Conservation (phyloP, 2,113 vertebrate genomes). For the Galemys pyrenaicus region DNA sequence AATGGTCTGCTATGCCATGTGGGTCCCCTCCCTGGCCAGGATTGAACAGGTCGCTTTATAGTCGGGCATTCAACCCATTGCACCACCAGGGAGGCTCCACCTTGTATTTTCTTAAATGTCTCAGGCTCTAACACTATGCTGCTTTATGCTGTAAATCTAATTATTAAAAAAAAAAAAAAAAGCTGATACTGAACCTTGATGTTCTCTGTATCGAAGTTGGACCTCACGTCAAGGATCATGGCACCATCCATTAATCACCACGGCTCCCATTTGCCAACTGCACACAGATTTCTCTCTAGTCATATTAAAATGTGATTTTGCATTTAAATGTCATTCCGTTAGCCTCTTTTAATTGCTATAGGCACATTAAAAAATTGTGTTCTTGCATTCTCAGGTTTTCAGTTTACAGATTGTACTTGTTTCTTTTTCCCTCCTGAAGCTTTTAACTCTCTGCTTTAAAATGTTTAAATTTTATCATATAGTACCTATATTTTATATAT, state of each 20-base stretch:
- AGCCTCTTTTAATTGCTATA: constrained; percentile 74
- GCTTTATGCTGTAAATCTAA: constrained; percentile 75
- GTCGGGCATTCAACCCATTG: too few relatives aligned
- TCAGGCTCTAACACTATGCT: not conserved
- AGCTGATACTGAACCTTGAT: constrained; percentile 67
- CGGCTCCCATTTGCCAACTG: constrained; percentile 51
- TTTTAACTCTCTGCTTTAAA: not conserved
- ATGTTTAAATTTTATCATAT: not conserved
- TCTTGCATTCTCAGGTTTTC: constrained; percentile 61
- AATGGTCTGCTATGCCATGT: too few relatives aligned
- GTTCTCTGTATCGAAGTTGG: constrained; percentile 49
- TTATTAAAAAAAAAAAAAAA: constrained; percentile 65
- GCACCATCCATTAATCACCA: constrained; percentile 71
- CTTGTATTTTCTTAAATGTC: constrained; percentile 20
- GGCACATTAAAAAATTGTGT: constrained; percentile 65
- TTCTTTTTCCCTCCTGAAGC: constrained; percentile 3
- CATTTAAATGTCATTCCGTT: constrained; percentile 69
- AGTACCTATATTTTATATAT: not conserved
- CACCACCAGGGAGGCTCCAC: too few relatives aligned
- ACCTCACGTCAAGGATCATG: constrained; percentile 68
- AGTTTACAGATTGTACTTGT: not conserved
- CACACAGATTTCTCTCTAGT: constrained; percentile 62
- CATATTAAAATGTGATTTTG: constrained; percentile 69
- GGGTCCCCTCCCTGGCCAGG: too few relatives aligned
- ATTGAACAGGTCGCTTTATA: too few relatives aligned